These are phyloP conservation scores for Hirundo rustica DNA, from an alignment of 2,797 vertebrate genomes.

Conservation along the genomic window DNA sequence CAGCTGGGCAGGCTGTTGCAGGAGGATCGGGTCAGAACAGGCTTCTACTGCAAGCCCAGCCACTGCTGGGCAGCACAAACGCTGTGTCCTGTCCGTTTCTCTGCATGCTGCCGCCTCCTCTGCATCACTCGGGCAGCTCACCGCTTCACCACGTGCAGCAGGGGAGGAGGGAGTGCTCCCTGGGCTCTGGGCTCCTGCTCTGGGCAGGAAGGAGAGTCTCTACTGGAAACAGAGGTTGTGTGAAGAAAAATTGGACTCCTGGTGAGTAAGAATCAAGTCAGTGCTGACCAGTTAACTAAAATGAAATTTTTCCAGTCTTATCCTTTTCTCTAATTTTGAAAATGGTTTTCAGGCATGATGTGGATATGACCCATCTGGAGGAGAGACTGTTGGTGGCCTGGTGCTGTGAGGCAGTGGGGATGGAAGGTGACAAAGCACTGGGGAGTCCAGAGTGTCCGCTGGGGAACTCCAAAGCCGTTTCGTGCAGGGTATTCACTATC, in stretches of 20 bases:
- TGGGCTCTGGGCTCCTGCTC: background rate
- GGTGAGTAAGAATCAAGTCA: slow-evolving; percentile 20
- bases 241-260: slow-evolving; percentile 9
- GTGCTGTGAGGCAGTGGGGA: background rate
- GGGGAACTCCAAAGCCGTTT: background rate
- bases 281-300: slow-evolving; percentile 1
- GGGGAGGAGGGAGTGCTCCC: background rate
- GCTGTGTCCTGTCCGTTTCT: fast-evolving
- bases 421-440: background rate
- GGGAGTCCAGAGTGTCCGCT: background rate
- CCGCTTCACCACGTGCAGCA: background rate
- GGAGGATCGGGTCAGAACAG: background rate
- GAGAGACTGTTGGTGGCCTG: background rate
- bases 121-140: background rate
- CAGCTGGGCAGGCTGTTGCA: background rate
- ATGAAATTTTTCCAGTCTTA: slow-evolving; percentile 38
- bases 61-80: background rate
- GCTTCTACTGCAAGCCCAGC: background rate
- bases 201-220: background rate
- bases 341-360: background rate
- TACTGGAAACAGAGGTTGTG: background rate
- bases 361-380: background rate
- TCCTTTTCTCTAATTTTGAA: slow-evolving; percentile 17
- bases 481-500: background rate
- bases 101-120: background rate